Evolutionary conservation across 2,888 invertebrate genomes (phyloP), one percentile per base, ranked within the genome.

Genomic region (Uloborus plumipes): DNA sequence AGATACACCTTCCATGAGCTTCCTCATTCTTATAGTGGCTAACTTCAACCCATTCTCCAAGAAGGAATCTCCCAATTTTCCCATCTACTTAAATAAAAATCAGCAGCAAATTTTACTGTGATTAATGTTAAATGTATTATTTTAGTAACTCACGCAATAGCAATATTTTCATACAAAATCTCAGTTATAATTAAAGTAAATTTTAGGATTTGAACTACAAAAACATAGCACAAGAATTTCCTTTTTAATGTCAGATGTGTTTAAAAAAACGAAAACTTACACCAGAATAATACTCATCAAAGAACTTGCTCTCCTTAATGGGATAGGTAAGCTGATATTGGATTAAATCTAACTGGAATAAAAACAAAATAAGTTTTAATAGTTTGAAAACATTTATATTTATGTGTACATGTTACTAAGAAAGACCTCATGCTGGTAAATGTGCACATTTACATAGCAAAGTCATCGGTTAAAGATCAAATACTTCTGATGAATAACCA

Each of bases 1-100:
- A n/a, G 80, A 69, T 0, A 74, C 80, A 2, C 74, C 80, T 70
- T 75, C 74, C 22, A 81, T 50, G 14, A 75, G 50, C 18, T 75
- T 81, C 16, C 65, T n/a, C 70, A 81, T 51, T 9, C 67, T 64
- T 16, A 65, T 64, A 13, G 55, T 20, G 15, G 31, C 50, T 47
- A 81, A 13, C 22, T 74, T 69, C 69, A 81, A 69, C 50, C 80
- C 80, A 50, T 81, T 74, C 26, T 64, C n/a, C n/a, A 81, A 50
- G 47, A 81, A 81, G 4, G 74, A 74, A 55, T 49, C 39, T 20
- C 62, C 55, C 11, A 70, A 20, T 15, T 20, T 22, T 3, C 74
- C 74, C 50, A 81, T 58, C 80, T 81, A 11, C 6, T 47, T 20
- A 15, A 71, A 55, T 15, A 22, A 26, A 64, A 15, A 39, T 39